Conservation (phyloP, 2,888 invertebrate species). For the Aelia acuminata region DNA sequence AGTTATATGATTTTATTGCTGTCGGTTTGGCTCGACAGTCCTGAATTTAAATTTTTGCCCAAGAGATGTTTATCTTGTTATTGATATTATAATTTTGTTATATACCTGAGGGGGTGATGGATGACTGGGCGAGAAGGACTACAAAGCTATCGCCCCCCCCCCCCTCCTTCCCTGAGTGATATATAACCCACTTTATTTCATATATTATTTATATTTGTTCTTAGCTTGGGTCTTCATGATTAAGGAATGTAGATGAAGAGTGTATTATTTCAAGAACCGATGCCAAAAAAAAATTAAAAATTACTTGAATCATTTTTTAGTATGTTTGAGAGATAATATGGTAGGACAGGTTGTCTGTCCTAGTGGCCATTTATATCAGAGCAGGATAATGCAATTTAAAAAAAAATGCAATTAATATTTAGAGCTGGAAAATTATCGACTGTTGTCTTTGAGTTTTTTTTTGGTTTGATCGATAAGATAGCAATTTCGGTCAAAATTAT, state of each 20-base stretch:
- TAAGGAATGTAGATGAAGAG: not conserved
- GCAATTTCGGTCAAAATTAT: no score
- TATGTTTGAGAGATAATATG: no score
- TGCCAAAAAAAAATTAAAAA: no score
- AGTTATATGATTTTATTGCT: conserved; percentile 9
- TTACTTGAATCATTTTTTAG: no score
- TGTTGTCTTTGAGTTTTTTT: no score
- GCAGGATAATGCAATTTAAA: no score
- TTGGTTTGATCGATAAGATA: no score
- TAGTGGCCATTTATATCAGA: no score
- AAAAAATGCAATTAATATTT: no score
- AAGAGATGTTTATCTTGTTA: conserved; percentile 34
- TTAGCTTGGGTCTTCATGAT: not conserved
- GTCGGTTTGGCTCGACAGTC: not conserved
- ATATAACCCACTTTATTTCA: conserved; percentile 35
- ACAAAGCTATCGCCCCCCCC: conserved; percentile 20
- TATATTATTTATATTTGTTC: not conserved
- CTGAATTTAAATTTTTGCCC: not conserved
- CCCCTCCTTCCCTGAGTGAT: conserved; percentile 4
- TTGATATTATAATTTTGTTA: conserved; percentile 43
- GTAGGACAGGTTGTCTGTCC: no score
- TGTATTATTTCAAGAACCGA: no score
- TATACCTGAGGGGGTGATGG: not conserved
- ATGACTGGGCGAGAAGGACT: not conserved
- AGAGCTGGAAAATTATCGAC: no score